A percentile compares a stretch with the other conserved stretches of the same genome.
phyloP scores from a whole-genome alignment of 37 sponge, comb jelly and placozoan genomes.

The Corticium candelabrum region DNA sequence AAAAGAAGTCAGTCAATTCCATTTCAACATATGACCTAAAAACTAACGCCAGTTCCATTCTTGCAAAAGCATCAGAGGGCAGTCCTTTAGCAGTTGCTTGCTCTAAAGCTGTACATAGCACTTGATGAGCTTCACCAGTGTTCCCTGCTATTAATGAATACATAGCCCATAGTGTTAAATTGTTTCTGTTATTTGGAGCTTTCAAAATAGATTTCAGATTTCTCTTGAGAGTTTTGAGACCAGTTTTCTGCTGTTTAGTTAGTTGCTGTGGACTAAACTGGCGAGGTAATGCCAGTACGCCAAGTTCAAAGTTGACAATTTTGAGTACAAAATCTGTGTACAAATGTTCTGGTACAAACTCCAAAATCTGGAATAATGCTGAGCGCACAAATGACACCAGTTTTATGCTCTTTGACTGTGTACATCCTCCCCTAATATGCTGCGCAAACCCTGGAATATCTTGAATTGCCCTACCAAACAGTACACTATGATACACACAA shows the following conservation, averaged over 20 bases:
- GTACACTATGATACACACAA: not conserved
- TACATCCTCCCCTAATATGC: not conserved
- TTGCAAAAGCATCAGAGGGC: not conserved
- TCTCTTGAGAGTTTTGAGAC: constrained; percentile 1
- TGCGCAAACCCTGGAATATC: not conserved
- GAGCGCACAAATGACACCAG: not conserved
- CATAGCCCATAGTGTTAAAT: constrained; percentile 38
- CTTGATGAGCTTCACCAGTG: constrained; percentile 21
- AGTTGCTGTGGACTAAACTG: too few relatives aligned
- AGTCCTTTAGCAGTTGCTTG: not conserved
- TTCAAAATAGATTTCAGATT: constrained; percentile 27
- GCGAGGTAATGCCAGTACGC: not conserved
- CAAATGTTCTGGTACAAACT: not conserved
- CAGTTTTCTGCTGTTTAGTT: too few relatives aligned
- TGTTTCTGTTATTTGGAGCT: constrained; percentile 30
- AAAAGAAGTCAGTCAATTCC: not conserved
- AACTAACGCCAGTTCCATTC: not conserved
- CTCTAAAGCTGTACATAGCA: not conserved
- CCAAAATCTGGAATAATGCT: not conserved
- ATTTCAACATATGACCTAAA: not conserved
- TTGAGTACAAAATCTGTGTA: not conserved
- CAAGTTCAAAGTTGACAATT: not conserved
- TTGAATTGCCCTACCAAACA: not conserved
- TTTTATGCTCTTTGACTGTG: not conserved
- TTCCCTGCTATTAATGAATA: constrained; percentile 37